Conservation (phyloP, 2,113 vertebrate genomes). For the Columbina picui region DNA sequence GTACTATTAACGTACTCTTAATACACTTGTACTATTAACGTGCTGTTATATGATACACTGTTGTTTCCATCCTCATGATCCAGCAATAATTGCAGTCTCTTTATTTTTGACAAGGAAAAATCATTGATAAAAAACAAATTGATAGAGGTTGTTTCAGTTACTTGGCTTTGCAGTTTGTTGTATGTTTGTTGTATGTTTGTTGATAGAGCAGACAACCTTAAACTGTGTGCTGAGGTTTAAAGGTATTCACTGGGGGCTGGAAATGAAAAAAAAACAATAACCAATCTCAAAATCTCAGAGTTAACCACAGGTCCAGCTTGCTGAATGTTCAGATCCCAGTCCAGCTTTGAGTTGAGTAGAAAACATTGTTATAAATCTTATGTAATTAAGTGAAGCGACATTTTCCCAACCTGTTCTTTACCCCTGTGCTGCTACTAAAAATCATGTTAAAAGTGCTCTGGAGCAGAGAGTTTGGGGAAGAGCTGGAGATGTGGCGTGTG, state of each 20-base stretch:
- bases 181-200: neutral
- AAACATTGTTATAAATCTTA: neutral
- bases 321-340: neutral
- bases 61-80: neutral
- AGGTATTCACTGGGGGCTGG: neutral
- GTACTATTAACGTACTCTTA: neutral
- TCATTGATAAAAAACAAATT: neutral
- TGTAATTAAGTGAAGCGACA: neutral
- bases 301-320: neutral
- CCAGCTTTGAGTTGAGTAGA: neutral
- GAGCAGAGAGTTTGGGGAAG: slow-evolving; percentile 1
- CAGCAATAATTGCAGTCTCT: neutral
- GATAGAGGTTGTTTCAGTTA: neutral
- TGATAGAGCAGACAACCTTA: neutral
- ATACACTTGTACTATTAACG: neutral
- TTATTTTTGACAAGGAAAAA: neutral
- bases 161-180: neutral
- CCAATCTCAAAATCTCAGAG: neutral
- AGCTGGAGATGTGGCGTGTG: neutral
- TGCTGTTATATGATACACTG: neutral
- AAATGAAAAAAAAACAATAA: neutral
- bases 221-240: neutral
- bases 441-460: neutral
- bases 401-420: neutral
- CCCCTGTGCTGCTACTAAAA: neutral